A percentile compares a stretch with the other conserved stretches of the same genome.
phyloP scores from a whole-genome alignment of 2,113 vertebrate genomes.

The Abramis brama region DNA sequence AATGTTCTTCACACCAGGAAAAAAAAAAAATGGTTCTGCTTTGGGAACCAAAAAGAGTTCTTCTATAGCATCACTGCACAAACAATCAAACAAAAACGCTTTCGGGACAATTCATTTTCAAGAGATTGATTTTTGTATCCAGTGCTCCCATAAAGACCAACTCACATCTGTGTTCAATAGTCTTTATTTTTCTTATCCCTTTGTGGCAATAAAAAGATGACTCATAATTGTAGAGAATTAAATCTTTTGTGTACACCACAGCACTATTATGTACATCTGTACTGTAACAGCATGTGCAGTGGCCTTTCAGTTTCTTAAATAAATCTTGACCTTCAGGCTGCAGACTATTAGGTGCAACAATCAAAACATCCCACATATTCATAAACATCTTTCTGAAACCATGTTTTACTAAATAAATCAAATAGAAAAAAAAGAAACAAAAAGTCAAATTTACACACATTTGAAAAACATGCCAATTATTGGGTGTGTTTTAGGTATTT shows the following conservation, averaged over 20 bases:
- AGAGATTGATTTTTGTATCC: no score
- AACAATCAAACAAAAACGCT: no score
- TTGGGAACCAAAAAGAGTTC: no score
- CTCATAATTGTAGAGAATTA: conserved; percentile 24
- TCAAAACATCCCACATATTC: background rate
- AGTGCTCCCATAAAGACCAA: no score
- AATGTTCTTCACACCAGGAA: no score
- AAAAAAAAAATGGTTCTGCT: no score
- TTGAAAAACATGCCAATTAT: background rate
- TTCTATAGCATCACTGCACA: no score
- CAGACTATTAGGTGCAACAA: background rate
- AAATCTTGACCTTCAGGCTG: background rate
- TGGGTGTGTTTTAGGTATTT: background rate
- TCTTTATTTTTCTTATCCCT: conserved; percentile 37
- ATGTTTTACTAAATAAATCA: background rate
- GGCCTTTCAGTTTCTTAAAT: background rate
- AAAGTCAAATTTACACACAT: background rate
- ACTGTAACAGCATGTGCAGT: conserved; percentile 30
- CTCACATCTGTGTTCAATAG: background rate
- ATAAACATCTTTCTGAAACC: background rate
- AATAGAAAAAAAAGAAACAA: background rate
- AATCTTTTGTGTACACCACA: conserved; percentile 42
- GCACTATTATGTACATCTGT: conserved; percentile 46
- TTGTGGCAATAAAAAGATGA: conserved; percentile 31
- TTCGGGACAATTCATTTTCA: no score